Conservation (phyloP, 2,888 invertebrate genomes). For the Eristalis intricaria region DNA sequence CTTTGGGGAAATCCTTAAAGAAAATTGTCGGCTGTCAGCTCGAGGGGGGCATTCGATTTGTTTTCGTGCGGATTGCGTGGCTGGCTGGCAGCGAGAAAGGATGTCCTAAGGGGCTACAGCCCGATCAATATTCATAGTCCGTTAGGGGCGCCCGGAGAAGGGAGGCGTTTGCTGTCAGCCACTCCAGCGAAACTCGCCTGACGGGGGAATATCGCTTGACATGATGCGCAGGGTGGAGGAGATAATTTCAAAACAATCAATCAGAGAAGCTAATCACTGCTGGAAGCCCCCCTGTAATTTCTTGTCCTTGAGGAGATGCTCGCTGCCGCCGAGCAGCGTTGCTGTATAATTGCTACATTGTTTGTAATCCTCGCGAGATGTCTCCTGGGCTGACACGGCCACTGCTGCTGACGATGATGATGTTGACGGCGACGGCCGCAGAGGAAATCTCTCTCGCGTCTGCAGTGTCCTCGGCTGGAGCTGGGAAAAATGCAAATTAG, state of each 20-base stretch:
- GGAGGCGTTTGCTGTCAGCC: neutral
- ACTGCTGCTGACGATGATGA: slow-evolving; percentile 28
- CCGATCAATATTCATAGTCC: slow-evolving; percentile 54
- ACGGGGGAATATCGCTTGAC: neutral
- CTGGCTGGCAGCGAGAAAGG: slow-evolving; percentile 8
- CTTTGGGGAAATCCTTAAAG: slow-evolving; percentile 32
- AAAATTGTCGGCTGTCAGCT: slow-evolving; percentile 64
- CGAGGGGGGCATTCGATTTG: slow-evolving; percentile 64
- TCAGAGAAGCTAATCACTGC: slow-evolving; percentile 64
- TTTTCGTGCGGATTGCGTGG: slow-evolving; percentile 18
- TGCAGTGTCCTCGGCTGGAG: slow-evolving; percentile 4
- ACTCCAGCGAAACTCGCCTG: neutral
- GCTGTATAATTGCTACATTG: slow-evolving; percentile 61
- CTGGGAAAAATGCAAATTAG: slow-evolving; percentile 52
- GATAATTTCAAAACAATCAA: slow-evolving; percentile 61
- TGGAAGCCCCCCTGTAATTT: slow-evolving; percentile 39
- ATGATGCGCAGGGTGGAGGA: neutral
- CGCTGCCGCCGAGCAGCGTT: neutral
- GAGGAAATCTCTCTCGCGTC: slow-evolving; percentile 26
- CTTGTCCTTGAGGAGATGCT: slow-evolving; percentile 25
- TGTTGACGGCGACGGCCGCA: slow-evolving; percentile 39
- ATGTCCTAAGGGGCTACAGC: slow-evolving; percentile 23
- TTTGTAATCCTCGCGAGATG: slow-evolving; percentile 52
- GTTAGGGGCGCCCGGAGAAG: slow-evolving; percentile 12
- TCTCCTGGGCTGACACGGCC: slow-evolving; percentile 46